A percentile compares a stretch with the other conserved stretches of the same genome.
phyloP scores from a whole-genome alignment of 2,113 vertebrate genomes.

The Rhineura floridana region DNA sequence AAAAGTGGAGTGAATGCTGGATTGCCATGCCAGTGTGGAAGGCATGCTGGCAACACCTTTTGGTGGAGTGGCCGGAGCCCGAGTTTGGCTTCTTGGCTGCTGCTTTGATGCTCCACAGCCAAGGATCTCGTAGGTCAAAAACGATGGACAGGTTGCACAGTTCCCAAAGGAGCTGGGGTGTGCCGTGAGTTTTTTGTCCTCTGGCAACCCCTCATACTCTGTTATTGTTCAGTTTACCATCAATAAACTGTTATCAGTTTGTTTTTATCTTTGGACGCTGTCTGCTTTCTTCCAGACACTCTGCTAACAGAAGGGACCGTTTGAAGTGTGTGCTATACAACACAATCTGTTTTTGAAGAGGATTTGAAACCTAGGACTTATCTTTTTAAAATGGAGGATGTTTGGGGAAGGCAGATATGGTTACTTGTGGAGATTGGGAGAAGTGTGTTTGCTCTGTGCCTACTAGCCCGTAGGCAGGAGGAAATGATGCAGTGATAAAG shows the following conservation, averaged over 20 bases:
- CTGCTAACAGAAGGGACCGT: no score
- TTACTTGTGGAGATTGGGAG: not conserved
- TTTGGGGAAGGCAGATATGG: no score
- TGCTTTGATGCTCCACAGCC: not conserved
- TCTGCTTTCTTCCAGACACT: no score
- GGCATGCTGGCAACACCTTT: no score
- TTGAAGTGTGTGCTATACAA: no score
- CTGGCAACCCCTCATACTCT: no score
- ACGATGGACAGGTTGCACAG: not conserved
- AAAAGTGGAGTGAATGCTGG: not conserved
- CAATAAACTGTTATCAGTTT: no score
- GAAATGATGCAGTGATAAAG: not conserved
- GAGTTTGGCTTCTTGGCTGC: not conserved
- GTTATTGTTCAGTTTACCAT: no score
- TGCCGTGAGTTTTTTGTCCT: no score
- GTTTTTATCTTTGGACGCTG: no score
- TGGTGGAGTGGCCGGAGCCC: not conserved
- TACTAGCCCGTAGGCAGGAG: not conserved
- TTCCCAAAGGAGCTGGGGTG: not conserved
- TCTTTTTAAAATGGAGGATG: not conserved
- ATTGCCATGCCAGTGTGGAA: not conserved
- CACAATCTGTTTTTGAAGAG: no score
- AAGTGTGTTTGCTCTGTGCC: not conserved
- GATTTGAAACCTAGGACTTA: not conserved
- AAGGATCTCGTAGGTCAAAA: no score